Conservation (phyloP, 2,797 vertebrate genomes). For the Mus caroli region DNA sequence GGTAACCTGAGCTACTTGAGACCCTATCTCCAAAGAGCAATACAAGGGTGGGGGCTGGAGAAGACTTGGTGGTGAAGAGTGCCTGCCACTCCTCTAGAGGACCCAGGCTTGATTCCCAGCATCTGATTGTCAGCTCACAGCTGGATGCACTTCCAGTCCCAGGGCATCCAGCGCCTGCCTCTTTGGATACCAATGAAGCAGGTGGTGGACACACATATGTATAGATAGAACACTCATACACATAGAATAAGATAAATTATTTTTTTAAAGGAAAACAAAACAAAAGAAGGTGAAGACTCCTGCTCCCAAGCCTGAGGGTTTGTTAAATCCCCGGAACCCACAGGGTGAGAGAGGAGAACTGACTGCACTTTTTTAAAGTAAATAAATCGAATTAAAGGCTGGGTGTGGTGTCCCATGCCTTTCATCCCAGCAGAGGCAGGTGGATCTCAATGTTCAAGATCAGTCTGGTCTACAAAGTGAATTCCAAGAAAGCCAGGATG, state of each 20-base stretch:
- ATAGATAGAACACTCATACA: no score
- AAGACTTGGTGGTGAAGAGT: not conserved
- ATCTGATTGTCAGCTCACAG: not conserved
- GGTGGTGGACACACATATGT: not conserved
- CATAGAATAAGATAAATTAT: not conserved
- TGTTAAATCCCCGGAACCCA: not conserved
- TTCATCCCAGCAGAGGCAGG: not conserved
- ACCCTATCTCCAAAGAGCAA: not conserved
- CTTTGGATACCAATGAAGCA: not conserved
- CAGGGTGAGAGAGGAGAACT: no score
- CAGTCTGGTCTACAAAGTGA: not conserved
- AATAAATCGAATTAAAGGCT: no score
- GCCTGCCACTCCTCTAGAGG: not conserved
- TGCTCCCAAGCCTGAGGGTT: not conserved
- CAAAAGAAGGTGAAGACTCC: not conserved
- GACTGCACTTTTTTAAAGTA: not conserved
- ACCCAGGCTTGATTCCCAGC: not conserved
- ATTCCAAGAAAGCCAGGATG: not conserved
- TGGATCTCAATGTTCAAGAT: not conserved
- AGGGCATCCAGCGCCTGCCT: not conserved
- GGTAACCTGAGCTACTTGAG: not conserved
- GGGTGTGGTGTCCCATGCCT: not conserved
- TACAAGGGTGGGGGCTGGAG: not conserved
- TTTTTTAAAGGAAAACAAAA: not conserved
- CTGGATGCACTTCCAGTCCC: not conserved